Evolutionary conservation across 2,888 invertebrate genomes (phyloP).

Genomic region (Heliothis peltigera): DNA sequence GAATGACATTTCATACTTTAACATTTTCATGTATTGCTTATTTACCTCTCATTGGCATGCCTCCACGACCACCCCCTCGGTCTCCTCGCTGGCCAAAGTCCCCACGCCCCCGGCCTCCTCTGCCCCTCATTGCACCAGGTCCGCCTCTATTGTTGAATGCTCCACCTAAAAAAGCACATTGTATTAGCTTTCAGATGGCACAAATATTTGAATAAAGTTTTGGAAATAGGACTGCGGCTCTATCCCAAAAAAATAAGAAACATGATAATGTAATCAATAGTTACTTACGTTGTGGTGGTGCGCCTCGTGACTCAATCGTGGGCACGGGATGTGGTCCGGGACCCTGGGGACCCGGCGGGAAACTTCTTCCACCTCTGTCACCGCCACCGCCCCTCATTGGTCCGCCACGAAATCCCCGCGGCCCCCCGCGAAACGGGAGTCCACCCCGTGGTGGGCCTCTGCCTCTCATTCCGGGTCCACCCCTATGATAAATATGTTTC

Average conservation of each 20-base stretch:
- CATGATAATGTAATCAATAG: too few species aligned
- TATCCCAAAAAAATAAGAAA: too few species aligned
- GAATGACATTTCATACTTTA: background rate
- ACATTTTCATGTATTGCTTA: background rate
- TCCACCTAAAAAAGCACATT: constrained; percentile 71
- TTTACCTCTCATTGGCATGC: constrained; percentile 87
- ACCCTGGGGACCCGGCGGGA: constrained; percentile 84
- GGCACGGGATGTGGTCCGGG: constrained; percentile 88
- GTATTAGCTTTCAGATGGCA: too few species aligned
- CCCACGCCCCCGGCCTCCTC: constrained; percentile 83
- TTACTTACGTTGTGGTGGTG: constrained; percentile 79
- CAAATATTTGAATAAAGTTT: too few species aligned
- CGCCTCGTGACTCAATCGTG: constrained; percentile 84
- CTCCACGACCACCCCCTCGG: constrained; percentile 80
- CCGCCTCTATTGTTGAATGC: constrained; percentile 84
- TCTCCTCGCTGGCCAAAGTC: constrained; percentile 83
- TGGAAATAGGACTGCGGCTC: too few species aligned
- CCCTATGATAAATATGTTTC: constrained; percentile 57
- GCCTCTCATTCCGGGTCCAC: constrained; percentile 84
- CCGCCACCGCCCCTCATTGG: constrained; percentile 86
- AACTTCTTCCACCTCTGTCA: constrained; percentile 82
- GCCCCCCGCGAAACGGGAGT: constrained; percentile 78
- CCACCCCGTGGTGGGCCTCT: constrained; percentile 80
- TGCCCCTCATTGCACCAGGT: constrained; percentile 82
- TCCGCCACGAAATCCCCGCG: constrained; percentile 83